Evolutionary conservation across 2,888 invertebrate genomes (phyloP).

Genomic region (Crocallis elinguaria): DNA sequence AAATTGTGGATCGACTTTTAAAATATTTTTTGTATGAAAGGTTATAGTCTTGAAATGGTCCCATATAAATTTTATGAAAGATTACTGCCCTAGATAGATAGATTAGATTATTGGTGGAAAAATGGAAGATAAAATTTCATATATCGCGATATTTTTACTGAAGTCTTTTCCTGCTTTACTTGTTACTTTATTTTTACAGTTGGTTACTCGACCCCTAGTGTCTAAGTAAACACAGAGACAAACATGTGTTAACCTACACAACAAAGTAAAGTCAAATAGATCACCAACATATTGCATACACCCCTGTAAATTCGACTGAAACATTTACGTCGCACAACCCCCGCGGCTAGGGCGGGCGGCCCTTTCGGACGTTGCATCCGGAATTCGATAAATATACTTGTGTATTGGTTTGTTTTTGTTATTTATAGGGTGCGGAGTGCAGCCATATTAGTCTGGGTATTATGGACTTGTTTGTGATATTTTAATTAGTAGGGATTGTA

Average conservation of each 20-base stretch:
- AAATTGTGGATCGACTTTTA: too few species aligned
- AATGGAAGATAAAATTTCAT: too few species aligned
- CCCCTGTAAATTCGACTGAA: constrained; percentile 72
- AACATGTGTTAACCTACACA: constrained; percentile 21
- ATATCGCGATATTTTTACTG: too few species aligned
- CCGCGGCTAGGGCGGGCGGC: constrained; percentile 44
- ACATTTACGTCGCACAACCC: constrained; percentile 75
- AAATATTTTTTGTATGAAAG: too few species aligned
- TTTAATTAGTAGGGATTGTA: constrained; percentile 20
- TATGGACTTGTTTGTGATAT: constrained; percentile 19
- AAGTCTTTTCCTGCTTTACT: neutral
- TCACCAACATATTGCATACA: constrained; percentile 55
- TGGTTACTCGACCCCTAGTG: neutral
- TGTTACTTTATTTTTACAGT: too few species aligned
- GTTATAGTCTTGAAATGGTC: too few species aligned
- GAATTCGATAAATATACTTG: constrained; percentile 64
- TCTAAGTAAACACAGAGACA: constrained; percentile 22
- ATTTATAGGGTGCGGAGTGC: constrained; percentile 42
- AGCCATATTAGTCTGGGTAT: constrained; percentile 29
- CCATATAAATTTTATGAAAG: too few species aligned
- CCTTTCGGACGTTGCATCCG: constrained; percentile 49
- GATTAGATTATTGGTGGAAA: too few species aligned
- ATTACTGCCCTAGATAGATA: too few species aligned
- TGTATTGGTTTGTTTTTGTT: constrained; percentile 54
- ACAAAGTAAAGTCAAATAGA: constrained; percentile 47